Percentiles rank a stretch among this genome's conserved stretches.
Evolutionary conservation across 2,113 vertebrate genomes (phyloP).

Genomic region (Parotia lawesii): DNA sequence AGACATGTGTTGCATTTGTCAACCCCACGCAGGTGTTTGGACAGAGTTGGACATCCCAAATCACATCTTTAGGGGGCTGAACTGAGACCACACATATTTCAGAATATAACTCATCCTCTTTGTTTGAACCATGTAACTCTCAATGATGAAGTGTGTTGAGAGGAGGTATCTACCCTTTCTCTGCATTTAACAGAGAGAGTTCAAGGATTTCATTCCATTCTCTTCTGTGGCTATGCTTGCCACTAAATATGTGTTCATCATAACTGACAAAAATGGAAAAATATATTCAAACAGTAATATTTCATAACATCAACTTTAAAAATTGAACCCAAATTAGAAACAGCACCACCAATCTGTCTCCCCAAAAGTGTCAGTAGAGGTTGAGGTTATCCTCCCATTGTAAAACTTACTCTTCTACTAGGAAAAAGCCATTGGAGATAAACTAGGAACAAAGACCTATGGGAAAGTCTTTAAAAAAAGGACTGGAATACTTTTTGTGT

Average conservation of each 20-base stretch:
- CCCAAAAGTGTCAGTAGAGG: background rate
- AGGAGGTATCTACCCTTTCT: background rate
- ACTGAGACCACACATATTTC: background rate
- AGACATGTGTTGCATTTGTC: background rate
- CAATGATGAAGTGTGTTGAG: background rate
- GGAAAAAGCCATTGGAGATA: background rate
- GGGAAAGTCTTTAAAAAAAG: background rate
- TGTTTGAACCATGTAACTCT: background rate
- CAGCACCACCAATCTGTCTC: fast-evolving
- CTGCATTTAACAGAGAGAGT: background rate
- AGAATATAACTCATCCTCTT: background rate
- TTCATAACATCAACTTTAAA: background rate
- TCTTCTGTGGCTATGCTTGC: background rate
- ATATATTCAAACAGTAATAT: background rate
- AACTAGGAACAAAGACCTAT: background rate
- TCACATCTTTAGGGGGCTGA: background rate
- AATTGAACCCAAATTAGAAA: background rate
- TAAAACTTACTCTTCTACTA: background rate
- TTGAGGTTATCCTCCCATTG: background rate
- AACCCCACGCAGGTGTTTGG: background rate
- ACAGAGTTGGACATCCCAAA: background rate
- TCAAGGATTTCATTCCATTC: background rate
- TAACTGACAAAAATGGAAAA: background rate
- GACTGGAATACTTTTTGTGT: background rate
- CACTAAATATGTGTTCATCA: background rate